These are phyloP conservation scores for Tetramorium alpestre DNA, from an alignment of 1,140 invertebrate species.

Conservation along the genomic window DNA sequence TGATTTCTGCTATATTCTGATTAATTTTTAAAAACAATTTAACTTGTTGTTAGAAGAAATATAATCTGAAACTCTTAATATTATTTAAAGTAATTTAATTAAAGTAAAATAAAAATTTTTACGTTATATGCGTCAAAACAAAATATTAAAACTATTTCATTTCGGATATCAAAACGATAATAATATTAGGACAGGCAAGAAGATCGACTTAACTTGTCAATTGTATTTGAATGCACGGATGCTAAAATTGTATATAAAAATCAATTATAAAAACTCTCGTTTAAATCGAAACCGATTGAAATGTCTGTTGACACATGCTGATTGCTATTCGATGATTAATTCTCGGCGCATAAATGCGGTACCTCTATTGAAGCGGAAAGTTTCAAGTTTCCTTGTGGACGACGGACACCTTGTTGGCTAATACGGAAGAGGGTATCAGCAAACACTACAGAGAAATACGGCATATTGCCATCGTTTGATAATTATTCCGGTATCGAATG, in stretches of 20 bases:
- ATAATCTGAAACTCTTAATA: background rate
- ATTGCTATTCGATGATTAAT: constrained; percentile 43
- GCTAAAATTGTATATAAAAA: background rate
- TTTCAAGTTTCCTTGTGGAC: constrained; percentile 45
- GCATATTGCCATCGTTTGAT: constrained; percentile 35
- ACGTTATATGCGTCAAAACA: background rate
- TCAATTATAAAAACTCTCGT: background rate
- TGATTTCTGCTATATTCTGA: background rate
- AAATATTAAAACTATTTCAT: background rate
- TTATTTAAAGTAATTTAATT: background rate
- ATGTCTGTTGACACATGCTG: constrained; percentile 12
- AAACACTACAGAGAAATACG: constrained; percentile 46
- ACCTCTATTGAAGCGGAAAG: constrained; percentile 42
- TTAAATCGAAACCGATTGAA: background rate
- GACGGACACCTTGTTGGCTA: constrained; percentile 19
- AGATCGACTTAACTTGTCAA: background rate
- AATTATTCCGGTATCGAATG: constrained; percentile 49
- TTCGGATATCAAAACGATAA: background rate
- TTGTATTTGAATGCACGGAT: background rate
- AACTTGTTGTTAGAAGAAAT: background rate
- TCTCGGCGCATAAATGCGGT: background rate
- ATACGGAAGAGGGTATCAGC: constrained; percentile 51
- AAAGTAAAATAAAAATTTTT: background rate
- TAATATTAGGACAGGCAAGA: background rate
- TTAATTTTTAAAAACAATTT: background rate